phyloP scores from a whole-genome alignment of 2,888 invertebrate species.

The Tipula confusa region DNA sequence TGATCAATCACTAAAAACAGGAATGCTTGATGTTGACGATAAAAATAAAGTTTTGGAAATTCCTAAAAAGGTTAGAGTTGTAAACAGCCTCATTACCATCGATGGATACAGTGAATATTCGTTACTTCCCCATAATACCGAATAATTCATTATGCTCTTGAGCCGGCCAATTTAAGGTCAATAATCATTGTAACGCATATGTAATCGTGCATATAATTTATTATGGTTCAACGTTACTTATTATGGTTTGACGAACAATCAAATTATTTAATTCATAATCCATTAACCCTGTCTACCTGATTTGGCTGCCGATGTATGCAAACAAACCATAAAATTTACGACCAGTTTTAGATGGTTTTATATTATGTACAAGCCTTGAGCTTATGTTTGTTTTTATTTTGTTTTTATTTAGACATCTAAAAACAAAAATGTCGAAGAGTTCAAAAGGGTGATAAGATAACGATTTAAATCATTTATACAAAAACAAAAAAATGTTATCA shows the following conservation, averaged over 20 bases:
- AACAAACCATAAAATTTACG: not conserved
- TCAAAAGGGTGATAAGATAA: not conserved
- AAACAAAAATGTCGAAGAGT: not conserved
- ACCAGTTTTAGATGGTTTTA: not conserved
- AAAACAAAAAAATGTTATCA: no score
- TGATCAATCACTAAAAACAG: no score
- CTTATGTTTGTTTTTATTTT: not conserved
- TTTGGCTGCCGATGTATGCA: not conserved
- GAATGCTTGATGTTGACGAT: no score
- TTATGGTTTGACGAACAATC: not conserved
- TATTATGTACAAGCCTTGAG: not conserved
- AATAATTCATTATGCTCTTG: not conserved
- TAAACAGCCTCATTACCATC: no score
- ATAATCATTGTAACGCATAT: no score
- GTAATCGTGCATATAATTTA: no score
- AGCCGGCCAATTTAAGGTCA: not conserved
- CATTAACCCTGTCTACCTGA: not conserved
- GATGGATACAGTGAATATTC: no score
- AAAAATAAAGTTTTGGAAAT: no score
- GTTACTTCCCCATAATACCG: no score
- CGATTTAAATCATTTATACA: no score
- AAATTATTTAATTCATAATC: not conserved
- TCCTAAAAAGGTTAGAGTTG: no score
- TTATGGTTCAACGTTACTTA: no score
- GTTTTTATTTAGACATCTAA: not conserved